Evolutionary conservation across 2,113 vertebrate species (phyloP).

Genomic region (Halichoerus grypus): DNA sequence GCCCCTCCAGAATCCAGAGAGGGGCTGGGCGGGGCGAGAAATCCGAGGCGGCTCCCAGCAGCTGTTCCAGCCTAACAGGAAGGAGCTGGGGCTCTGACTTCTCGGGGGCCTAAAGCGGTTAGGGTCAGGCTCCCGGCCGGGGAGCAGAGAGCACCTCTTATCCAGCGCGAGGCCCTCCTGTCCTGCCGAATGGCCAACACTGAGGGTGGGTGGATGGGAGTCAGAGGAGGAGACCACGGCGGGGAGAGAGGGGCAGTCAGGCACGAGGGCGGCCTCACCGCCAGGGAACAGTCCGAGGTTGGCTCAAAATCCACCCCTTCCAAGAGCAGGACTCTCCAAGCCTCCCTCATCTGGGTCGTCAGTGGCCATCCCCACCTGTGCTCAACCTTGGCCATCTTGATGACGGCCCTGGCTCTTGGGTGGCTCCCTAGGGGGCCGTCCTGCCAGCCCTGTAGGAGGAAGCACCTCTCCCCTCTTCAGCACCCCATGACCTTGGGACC

Average conservation of each 20-base stretch:
- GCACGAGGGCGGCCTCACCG: accelerated
- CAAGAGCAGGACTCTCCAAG: neutral
- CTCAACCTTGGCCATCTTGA: neutral
- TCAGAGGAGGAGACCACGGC: accelerated
- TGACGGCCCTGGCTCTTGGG: neutral
- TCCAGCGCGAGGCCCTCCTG: neutral
- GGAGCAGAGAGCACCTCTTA: neutral
- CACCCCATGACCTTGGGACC: accelerated
- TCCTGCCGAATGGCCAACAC: neutral
- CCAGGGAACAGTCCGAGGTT: neutral
- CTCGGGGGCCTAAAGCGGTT: neutral
- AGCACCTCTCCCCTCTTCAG: no score
- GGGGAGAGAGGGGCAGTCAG: neutral
- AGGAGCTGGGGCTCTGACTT: neutral
- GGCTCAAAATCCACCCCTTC: neutral
- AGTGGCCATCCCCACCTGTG: neutral
- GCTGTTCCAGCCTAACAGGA: neutral
- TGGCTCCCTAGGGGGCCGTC: neutral
- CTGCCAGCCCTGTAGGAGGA: neutral
- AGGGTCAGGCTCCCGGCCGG: no score
- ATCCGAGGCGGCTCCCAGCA: neutral
- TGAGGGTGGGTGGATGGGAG: neutral
- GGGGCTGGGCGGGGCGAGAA: accelerated
- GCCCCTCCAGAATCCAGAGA: neutral
- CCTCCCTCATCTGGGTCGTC: neutral